Evolutionary conservation across 30 jellyfish, hydroid and myxozoan species (phyloP), one percentile per base, ranked within the genome.

Genomic region (Hydra vulgaris): DNA sequence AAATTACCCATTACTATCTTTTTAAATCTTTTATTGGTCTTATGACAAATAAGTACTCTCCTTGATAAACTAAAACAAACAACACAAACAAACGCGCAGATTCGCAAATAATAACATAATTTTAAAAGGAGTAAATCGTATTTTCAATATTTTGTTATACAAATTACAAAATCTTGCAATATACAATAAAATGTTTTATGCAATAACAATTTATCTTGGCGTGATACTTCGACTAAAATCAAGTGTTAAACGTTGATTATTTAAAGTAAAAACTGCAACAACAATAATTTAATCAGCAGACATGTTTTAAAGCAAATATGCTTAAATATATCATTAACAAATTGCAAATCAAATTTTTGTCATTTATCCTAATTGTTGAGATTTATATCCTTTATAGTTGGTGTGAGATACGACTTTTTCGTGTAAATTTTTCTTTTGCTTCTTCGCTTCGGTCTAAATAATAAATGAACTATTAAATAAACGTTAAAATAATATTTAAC

Each of bases 371-470:
- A 75, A 8, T 12, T 23, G 24, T 75, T 75, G 72, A 70, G 8
- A 67, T 75, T 26, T 24, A 75, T 25, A 8, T 92, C 98, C 77
- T 87, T 82, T 25, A 92, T 84, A 8, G 98, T 92, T 27, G 93
- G 93, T 79, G 84, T 76, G 27, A 79, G 83, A 87, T 92, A 87
- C 15, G 98, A 92, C 25, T 94, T 76, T 73, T 84, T 87, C 1
- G 77, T 95, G 74, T 67, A 83, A 25, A 70, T 72, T 78, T 92
- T 92, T 21, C 71, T 74, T 70, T 92, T 92, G 90, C 84, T 86
- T 53, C 79, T 87, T 55, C 98, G 87, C 21, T 87, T 96, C 0
- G 96, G 98, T 77, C 97, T 90, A 79, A 25, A 0, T 27, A 77
- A 24, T 21, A 55, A 18, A 84, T 18, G 0, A 53, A 55, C 54